Evolutionary conservation across 2,888 invertebrate genomes (phyloP).

Genomic region (Caenorhabditis becei): DNA sequence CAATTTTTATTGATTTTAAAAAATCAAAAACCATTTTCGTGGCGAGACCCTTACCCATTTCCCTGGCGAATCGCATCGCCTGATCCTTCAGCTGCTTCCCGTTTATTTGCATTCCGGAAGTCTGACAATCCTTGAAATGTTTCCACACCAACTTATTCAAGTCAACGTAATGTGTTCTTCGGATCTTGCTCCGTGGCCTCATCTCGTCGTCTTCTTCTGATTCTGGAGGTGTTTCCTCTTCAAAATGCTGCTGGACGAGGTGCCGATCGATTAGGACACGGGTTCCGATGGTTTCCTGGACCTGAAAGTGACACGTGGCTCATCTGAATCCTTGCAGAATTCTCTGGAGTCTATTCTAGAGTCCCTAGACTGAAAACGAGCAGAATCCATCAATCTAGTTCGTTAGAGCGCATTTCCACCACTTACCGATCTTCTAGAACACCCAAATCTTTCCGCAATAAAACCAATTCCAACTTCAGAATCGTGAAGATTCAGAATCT

Average conservation of each 20-base stretch:
- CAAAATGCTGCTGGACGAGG: slow-evolving; percentile 6
- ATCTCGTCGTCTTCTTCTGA: slow-evolving; percentile 12
- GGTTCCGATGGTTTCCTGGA: slow-evolving; percentile 37
- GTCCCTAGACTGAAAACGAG: too few relatives aligned
- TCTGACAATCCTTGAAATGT: slow-evolving; percentile 68
- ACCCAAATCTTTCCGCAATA: background rate
- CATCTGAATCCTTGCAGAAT: too few relatives aligned
- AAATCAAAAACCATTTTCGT: too few relatives aligned
- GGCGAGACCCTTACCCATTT: slow-evolving; percentile 59
- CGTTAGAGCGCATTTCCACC: too few relatives aligned
- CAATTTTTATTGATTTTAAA: too few relatives aligned
- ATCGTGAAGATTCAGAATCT: slow-evolving; percentile 21
- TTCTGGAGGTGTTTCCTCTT: too few relatives aligned
- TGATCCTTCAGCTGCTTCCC: slow-evolving; percentile 70
- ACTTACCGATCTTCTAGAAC: slow-evolving; percentile 27
- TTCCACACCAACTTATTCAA: slow-evolving; percentile 71
- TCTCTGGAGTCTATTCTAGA: too few relatives aligned
- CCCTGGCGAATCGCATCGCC: slow-evolving; percentile 66
- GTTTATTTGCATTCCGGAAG: slow-evolving; percentile 55
- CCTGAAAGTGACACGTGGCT: too few relatives aligned
- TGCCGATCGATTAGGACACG: slow-evolving; percentile 36
- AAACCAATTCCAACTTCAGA: background rate
- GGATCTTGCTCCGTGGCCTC: slow-evolving; percentile 52
- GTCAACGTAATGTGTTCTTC: slow-evolving; percentile 66
- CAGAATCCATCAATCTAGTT: too few relatives aligned